A percentile compares a stretch with the other conserved stretches of the same genome.
phyloP scores from a whole-genome alignment of 2,797 vertebrate genomes.

The Gymnodraco acuticeps region DNA sequence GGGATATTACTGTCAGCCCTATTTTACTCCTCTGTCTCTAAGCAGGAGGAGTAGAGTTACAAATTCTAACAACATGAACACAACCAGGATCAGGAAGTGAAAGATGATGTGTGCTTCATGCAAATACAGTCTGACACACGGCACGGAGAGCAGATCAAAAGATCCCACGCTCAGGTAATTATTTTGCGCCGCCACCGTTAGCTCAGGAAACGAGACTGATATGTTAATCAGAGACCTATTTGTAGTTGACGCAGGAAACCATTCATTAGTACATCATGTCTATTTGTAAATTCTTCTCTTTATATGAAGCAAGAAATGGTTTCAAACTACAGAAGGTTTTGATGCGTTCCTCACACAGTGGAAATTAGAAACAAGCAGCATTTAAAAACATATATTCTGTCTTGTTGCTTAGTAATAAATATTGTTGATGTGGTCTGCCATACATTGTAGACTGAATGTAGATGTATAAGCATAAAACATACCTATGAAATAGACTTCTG shows the following conservation, averaged over 20 bases:
- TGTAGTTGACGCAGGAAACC: conserved; percentile 34
- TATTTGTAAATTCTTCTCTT: conserved; percentile 25
- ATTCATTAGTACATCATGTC: conserved; percentile 23
- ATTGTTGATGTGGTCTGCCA: background rate
- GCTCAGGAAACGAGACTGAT: conserved; percentile 32
- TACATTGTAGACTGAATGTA: background rate
- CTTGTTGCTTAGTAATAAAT: background rate
- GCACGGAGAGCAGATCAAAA: conserved; percentile 33
- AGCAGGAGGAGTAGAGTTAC: background rate
- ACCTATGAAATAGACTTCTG: background rate
- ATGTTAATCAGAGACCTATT: conserved; percentile 42
- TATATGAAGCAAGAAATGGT: conserved; percentile 11
- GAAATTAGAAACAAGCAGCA: background rate
- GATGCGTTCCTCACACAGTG: background rate
- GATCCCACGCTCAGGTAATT: conserved; percentile 35
- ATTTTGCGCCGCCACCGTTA: conserved; percentile 41
- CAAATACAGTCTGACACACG: conserved; percentile 24
- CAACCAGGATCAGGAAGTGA: conserved; percentile 10
- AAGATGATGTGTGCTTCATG: background rate
- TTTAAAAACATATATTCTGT: background rate
- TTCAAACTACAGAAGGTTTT: background rate
- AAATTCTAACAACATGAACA: conserved; percentile 11
- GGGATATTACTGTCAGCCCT: conserved; percentile 3
- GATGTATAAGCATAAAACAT: background rate
- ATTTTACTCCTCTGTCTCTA: conserved; percentile 8